These are phyloP conservation scores for Cricetomys ansorgei DNA, from an alignment of 2,113 vertebrate genomes.

Conservation along the genomic window DNA sequence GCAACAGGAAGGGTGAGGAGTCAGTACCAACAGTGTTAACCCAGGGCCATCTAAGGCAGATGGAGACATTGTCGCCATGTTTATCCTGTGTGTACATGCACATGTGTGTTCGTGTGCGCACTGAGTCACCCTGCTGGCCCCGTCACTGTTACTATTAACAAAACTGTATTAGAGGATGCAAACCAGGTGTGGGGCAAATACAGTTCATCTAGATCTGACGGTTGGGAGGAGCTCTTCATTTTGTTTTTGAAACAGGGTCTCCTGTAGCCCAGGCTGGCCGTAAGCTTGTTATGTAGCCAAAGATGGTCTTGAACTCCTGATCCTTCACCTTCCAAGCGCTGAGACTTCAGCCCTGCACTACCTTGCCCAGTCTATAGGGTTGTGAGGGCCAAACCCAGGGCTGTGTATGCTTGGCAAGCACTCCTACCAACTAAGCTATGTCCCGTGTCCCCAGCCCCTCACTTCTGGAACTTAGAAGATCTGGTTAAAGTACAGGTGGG, in stretches of 20 bases:
- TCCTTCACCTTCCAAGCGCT: neutral
- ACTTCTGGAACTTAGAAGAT: neutral
- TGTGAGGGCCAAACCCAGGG: neutral
- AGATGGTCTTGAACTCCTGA: neutral
- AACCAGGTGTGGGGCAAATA: neutral
- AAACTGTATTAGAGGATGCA: neutral
- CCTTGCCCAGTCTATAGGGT: neutral
- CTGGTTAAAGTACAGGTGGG: neutral
- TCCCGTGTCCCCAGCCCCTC: neutral
- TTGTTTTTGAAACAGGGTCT: neutral
- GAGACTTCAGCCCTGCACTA: neutral
- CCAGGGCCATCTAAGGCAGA: neutral
- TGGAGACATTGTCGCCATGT: neutral
- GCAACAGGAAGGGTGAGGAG: neutral
- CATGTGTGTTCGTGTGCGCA: neutral
- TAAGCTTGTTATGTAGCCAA: neutral
- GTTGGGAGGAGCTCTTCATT: neutral
- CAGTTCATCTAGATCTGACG: neutral
- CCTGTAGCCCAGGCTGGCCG: neutral
- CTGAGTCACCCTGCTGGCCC: neutral
- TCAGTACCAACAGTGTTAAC: too few species aligned
- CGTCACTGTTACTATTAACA: neutral
- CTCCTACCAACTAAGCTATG: neutral
- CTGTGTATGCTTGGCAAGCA: too few species aligned
- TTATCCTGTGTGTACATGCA: neutral